These are phyloP conservation scores for Brenthis hecate DNA, from an alignment of 2,888 invertebrate species.

Conservation along the genomic window DNA sequence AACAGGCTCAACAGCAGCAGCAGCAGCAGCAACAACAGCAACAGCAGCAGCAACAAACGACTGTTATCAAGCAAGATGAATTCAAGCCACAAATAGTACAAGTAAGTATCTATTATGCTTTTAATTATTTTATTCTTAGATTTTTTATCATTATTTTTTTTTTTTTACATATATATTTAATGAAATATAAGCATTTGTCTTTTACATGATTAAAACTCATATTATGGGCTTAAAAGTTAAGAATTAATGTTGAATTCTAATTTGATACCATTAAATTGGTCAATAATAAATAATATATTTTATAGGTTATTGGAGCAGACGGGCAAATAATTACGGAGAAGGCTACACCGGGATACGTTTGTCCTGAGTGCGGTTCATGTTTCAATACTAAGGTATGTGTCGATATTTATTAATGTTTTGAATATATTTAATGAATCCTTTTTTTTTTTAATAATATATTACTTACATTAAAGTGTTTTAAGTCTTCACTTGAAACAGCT, in stretches of 20 bases:
- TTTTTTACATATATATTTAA: neutral
- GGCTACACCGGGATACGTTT: slow-evolving; percentile 67
- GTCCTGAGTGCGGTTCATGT: slow-evolving; percentile 78
- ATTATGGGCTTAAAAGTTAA: too few species aligned
- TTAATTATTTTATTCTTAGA: neutral
- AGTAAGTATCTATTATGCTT: slow-evolving; percentile 52
- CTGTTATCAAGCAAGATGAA: slow-evolving; percentile 79
- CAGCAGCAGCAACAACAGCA: slow-evolving; percentile 61
- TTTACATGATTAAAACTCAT: too few species aligned
- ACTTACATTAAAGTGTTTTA: too few species aligned
- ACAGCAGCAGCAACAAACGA: slow-evolving; percentile 62
- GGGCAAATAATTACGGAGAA: slow-evolving; percentile 73
- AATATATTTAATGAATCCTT: neutral
- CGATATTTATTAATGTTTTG: neutral
- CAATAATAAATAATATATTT: slow-evolving; percentile 9
- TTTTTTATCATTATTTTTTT: too few species aligned
- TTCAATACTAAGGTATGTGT: slow-evolving; percentile 74
- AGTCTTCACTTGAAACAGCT: too few species aligned
- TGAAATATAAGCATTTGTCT: neutral
- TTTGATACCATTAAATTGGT: too few species aligned
- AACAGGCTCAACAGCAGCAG: slow-evolving; percentile 52
- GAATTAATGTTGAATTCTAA: too few species aligned
- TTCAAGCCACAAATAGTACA: slow-evolving; percentile 80
- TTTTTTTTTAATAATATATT: too few species aligned
- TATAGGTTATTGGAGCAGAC: slow-evolving; percentile 73